Conservation (phyloP, 2,797 vertebrate genomes). For the Hozukius guyotensis region DNA sequence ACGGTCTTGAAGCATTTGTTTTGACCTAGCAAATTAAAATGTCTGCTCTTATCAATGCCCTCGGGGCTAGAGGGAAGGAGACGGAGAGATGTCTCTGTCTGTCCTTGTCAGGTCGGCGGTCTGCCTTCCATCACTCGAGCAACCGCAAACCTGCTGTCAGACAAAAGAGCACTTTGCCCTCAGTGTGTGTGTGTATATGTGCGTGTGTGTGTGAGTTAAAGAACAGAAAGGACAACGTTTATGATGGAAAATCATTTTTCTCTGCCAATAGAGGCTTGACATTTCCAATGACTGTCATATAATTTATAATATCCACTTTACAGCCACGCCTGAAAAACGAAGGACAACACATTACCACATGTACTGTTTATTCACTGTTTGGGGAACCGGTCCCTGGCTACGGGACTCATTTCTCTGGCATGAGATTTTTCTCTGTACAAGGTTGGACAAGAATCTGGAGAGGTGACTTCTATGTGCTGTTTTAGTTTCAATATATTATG, state of each 20-base stretch:
- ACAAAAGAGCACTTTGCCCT: conserved; percentile 35
- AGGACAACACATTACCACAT: neutral
- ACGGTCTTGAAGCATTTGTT: conserved; percentile 69
- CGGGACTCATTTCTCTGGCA: neutral
- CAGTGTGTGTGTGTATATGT: neutral
- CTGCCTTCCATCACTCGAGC: conserved; percentile 53
- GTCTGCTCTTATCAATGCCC: conserved; percentile 78
- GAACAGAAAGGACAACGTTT: neutral
- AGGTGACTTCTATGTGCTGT: conserved; percentile 1
- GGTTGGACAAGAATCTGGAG: neutral
- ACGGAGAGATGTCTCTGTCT: conserved; percentile 57
- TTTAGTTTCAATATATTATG: conserved; percentile 11
- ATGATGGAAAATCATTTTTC: conserved; percentile 5
- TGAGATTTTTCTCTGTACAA: neutral
- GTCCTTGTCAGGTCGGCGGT: conserved; percentile 67
- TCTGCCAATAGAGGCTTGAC: neutral
- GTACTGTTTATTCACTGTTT: neutral
- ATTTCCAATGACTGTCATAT: conserved; percentile 3
- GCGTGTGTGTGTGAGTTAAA: conserved; percentile 1
- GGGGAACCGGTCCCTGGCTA: neutral
- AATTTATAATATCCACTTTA: conserved; percentile 9
- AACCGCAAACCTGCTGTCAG: conserved; percentile 48
- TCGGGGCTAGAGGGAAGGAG: conserved; percentile 31
- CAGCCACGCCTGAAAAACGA: neutral
- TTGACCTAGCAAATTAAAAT: conserved; percentile 78